A percentile compares a stretch with the other conserved stretches of the same genome.
These are phyloP conservation scores for Myrmecophaga tridactyla DNA, from an alignment of 2,113 vertebrate genomes.

Conservation along the genomic window DNA sequence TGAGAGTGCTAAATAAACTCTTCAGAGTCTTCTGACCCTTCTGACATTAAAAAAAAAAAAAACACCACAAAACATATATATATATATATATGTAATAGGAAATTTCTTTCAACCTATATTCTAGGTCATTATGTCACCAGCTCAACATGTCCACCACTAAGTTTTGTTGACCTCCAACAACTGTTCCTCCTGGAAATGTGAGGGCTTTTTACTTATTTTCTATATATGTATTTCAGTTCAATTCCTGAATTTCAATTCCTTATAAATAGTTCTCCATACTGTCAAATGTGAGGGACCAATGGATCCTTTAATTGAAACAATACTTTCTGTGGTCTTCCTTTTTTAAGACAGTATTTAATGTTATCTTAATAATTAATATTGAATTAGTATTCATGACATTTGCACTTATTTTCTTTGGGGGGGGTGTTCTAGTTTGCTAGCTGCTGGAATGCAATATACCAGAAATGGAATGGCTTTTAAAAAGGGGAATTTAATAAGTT, in stretches of 20 bases:
- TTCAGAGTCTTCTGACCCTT: background rate
- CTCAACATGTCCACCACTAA: background rate
- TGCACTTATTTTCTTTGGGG: background rate
- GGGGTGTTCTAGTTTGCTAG: background rate
- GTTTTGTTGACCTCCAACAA: background rate
- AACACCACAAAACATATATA: too few species aligned
- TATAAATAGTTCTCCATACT: background rate
- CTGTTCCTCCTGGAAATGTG: background rate
- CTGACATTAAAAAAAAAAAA: background rate
- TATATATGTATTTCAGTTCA: background rate
- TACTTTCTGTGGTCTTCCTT: background rate
- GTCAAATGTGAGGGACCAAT: background rate
- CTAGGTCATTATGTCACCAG: background rate
- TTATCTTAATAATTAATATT: background rate
- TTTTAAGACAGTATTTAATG: background rate
- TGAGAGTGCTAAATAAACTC: background rate
- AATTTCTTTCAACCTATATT: background rate
- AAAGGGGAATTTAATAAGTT: too few species aligned
- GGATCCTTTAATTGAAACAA: background rate
- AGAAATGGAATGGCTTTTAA: too few species aligned
- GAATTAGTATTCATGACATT: background rate
- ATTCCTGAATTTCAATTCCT: background rate
- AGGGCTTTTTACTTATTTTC: rapidly evolving
- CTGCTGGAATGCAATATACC: too few species aligned
- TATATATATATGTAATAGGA: too few species aligned